Percentiles rank a stretch among this genome's conserved stretches.
Evolutionary conservation across 1,140 invertebrate genomes (phyloP).

Genomic region (Heliconius melpomene): DNA sequence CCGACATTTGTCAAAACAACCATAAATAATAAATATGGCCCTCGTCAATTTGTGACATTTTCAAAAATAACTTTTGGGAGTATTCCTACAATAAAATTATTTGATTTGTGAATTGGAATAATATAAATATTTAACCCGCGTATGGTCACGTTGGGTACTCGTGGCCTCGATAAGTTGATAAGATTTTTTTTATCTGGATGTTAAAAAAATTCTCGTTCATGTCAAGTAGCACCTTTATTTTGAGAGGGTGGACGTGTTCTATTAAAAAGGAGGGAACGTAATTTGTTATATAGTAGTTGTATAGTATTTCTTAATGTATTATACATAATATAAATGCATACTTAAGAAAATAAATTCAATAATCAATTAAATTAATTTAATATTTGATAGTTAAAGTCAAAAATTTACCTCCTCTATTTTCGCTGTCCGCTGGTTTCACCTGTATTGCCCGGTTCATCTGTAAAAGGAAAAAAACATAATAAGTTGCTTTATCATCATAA

Average conservation of each 20-base stretch:
- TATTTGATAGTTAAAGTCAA: neutral
- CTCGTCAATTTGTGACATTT: slow-evolving; percentile 34
- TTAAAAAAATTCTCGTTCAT: slow-evolving; percentile 19
- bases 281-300: neutral
- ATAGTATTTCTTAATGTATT: neutral
- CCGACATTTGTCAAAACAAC: slow-evolving; percentile 4
- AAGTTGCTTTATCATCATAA: too few species aligned
- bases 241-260: slow-evolving; percentile 51
- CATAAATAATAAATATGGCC: slow-evolving; percentile 8
- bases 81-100: slow-evolving; percentile 17
- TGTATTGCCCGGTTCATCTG: slow-evolving; percentile 99
- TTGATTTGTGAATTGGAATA: slow-evolving; percentile 38
- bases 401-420: slow-evolving; percentile 97
- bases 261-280: slow-evolving; percentile 37
- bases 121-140: slow-evolving; percentile 52
- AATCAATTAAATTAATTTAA: too few species aligned
- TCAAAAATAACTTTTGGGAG: slow-evolving; percentile 20
- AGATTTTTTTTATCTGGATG: slow-evolving; percentile 46
- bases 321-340: neutral
- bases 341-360: neutral
- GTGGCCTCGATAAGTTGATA: slow-evolving; percentile 42
- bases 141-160: slow-evolving; percentile 45
- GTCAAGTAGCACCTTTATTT: slow-evolving; percentile 47
- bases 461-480: slow-evolving; percentile 76
- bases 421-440: slow-evolving; percentile 99